phyloP scores from a whole-genome alignment of 1,140 invertebrate species.

The Psilanteris sp. region DNA sequence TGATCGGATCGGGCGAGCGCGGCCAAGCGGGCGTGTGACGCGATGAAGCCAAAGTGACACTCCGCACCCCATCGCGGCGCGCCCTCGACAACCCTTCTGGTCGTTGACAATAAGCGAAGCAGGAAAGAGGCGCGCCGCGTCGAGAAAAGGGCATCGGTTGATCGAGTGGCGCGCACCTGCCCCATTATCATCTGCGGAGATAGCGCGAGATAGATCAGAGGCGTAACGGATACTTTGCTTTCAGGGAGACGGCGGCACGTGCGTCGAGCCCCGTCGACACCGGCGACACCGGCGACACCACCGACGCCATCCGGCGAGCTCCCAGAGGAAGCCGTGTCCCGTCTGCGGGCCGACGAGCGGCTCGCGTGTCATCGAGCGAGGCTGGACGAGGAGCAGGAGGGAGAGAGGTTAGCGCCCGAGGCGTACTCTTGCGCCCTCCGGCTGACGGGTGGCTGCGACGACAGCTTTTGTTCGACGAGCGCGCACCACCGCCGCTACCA shows the following conservation, averaged over 20 bases:
- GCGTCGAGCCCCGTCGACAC: constrained; percentile 66
- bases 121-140: constrained; percentile 1
- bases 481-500: constrained; percentile 18
- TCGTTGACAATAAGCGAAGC: not conserved
- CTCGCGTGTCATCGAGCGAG: not conserved
- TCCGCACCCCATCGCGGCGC: not conserved
- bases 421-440: constrained; percentile 7
- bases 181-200: constrained; percentile 32
- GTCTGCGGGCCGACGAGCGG: constrained; percentile 16
- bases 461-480: constrained; percentile 2
- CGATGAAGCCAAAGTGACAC: constrained; percentile 11
- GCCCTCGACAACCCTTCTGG: constrained; percentile 13
- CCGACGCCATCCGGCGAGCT: constrained; percentile 9
- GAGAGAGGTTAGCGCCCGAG: not conserved
- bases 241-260: constrained; percentile 79
- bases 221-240: constrained; percentile 75
- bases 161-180: constrained; percentile 45
- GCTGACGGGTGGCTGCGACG: constrained; percentile 12
- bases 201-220: constrained; percentile 64
- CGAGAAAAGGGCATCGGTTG: constrained; percentile 34
- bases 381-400: not conserved
- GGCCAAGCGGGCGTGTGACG: no score
- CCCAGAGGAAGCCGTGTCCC: constrained; percentile 23
- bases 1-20: no score
- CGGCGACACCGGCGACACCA: constrained; percentile 22